phyloP scores from a whole-genome alignment of 2,888 invertebrate genomes.

The Drosophila nr. fundita region DNA sequence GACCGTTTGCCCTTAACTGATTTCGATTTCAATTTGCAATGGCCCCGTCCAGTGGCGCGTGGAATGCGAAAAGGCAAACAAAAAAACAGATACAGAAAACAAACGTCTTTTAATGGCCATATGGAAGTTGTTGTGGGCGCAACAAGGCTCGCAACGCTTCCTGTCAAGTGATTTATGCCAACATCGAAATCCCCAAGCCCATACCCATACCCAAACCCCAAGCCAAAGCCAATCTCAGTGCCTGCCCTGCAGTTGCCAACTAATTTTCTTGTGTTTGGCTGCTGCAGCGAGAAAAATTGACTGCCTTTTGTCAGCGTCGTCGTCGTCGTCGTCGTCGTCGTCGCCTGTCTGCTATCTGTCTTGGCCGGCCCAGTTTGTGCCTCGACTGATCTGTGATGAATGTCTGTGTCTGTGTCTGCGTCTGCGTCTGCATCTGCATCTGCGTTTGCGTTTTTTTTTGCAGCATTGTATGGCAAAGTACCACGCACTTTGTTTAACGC shows the following conservation, averaged over 20 bases:
- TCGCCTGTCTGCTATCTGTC: conserved; percentile 48
- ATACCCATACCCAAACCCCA: conserved; percentile 14
- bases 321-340: conserved; percentile 33
- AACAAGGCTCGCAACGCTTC: conserved; percentile 79
- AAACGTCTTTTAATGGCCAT: conserved; percentile 79
- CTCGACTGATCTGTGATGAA: conserved; percentile 75
- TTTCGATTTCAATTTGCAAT: conserved; percentile 79
- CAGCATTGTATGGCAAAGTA: conserved; percentile 64
- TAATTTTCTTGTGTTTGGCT: conserved; percentile 75
- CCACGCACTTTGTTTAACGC: conserved; percentile 72
- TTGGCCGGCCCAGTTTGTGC: conserved; percentile 59
- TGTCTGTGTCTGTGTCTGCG: conserved; percentile 49
- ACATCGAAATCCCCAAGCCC: conserved; percentile 42
- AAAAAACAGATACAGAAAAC: conserved; percentile 54
- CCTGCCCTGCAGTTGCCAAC: conserved; percentile 51
- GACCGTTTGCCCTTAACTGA: conserved; percentile 59
- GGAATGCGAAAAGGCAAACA: conserved; percentile 40
- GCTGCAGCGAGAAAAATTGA: conserved; percentile 70
- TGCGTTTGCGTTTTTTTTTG: conserved; percentile 20
- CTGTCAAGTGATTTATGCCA: conserved; percentile 80
- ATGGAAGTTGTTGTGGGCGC: conserved; percentile 78
- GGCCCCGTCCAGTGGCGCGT: conserved; percentile 37
- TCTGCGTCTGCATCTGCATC: conserved; percentile 26
- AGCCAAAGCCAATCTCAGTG: conserved; percentile 25
- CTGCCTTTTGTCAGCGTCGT: conserved; percentile 68